Evolutionary conservation across 2,797 vertebrate genomes (phyloP).

Genomic region (Borostomias antarcticus): DNA sequence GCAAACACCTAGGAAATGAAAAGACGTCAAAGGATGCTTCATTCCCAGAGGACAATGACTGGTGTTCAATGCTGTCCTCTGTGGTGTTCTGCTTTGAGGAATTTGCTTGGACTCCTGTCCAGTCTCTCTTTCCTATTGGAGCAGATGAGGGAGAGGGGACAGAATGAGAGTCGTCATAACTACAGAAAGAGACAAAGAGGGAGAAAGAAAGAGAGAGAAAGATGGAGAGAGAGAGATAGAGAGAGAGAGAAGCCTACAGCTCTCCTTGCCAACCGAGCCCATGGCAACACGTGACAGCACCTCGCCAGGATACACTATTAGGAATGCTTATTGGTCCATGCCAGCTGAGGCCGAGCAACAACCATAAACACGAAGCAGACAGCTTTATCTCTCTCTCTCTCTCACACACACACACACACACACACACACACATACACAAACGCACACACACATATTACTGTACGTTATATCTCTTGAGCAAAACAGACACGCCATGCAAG

Average conservation of each 20-base stretch:
- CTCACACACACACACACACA: neutral
- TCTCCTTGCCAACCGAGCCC: conserved; percentile 14
- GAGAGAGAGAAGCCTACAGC: neutral
- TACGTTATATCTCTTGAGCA: no score
- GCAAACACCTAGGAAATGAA: no score
- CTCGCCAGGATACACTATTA: conserved; percentile 57
- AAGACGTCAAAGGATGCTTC: no score
- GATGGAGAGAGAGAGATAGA: neutral
- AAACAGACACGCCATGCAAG: no score
- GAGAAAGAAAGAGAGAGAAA: neutral
- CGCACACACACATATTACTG: neutral
- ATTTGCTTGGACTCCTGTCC: no score
- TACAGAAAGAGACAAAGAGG: neutral
- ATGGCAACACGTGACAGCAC: conserved; percentile 38
- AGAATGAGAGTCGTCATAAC: neutral
- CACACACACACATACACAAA: neutral
- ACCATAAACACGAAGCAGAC: conserved; percentile 39
- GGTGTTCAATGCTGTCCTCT: no score
- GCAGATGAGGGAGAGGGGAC: neutral
- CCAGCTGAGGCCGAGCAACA: conserved; percentile 46
- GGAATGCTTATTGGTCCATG: conserved; percentile 57
- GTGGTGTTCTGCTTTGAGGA: no score
- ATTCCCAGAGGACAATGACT: no score
- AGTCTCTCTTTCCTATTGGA: neutral
- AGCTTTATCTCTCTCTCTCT: conserved; percentile 24